Evolutionary conservation across 2,797 vertebrate genomes (phyloP).

Genomic region (Todus mexicanus): DNA sequence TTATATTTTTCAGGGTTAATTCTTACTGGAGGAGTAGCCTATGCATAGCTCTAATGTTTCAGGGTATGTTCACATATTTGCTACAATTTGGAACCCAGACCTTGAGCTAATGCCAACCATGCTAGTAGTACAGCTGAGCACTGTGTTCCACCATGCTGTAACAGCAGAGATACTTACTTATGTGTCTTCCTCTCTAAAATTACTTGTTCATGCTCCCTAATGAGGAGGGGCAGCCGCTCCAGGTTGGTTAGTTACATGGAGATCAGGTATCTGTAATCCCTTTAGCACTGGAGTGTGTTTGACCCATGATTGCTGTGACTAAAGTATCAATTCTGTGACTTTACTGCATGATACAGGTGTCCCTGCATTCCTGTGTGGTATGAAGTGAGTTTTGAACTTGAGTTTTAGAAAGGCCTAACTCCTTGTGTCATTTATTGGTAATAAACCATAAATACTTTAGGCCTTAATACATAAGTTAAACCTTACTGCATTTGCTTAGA

Average conservation of each 20-base stretch:
- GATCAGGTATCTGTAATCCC: neutral
- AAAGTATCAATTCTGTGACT: neutral
- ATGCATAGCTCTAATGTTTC: neutral
- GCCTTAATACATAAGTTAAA: neutral
- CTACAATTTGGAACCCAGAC: accelerated
- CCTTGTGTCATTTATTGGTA: neutral
- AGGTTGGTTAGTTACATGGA: neutral
- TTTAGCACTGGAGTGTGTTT: neutral
- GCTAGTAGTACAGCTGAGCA: neutral
- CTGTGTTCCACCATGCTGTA: neutral
- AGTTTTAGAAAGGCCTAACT: neutral
- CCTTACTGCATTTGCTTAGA: neutral
- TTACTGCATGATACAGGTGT: neutral
- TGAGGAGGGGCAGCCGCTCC: neutral
- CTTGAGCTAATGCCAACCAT: neutral
- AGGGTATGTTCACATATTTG: neutral
- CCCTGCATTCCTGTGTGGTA: neutral
- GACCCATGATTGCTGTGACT: neutral
- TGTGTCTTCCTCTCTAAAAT: neutral
- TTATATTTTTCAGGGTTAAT: neutral
- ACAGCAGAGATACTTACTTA: neutral
- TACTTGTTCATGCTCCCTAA: neutral
- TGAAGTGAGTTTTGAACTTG: neutral
- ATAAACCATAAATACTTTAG: neutral
- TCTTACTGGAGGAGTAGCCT: neutral